Evolutionary conservation across 2,888 invertebrate species (phyloP).

Genomic region (Suillia variegata): DNA sequence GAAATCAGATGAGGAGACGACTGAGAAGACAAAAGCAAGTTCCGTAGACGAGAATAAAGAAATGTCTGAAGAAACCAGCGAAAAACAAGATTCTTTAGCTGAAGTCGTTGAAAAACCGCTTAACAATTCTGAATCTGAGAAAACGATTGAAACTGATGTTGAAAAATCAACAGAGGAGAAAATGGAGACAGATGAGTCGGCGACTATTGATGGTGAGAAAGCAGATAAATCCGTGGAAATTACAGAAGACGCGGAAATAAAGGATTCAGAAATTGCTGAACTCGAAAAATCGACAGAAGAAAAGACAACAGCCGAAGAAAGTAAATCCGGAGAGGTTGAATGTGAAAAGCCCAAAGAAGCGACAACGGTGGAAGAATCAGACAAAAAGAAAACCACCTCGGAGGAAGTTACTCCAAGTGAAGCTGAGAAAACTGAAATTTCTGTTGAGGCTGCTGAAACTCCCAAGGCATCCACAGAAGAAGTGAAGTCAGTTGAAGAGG

Average conservation of each 20-base stretch:
- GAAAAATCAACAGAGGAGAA: slow-evolving; percentile 8
- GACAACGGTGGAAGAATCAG: slow-evolving; percentile 2
- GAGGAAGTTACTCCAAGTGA: slow-evolving; percentile 12
- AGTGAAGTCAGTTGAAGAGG: neutral
- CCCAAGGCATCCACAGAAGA: neutral
- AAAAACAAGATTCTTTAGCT: neutral
- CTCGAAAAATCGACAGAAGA: slow-evolving; percentile 38
- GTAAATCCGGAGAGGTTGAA: slow-evolving; percentile 21
- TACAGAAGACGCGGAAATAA: slow-evolving; percentile 15
- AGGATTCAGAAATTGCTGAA: slow-evolving; percentile 26
- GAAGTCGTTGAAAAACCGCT: neutral
- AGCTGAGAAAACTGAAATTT: slow-evolving; percentile 26
- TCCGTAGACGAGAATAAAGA: neutral
- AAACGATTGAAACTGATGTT: neutral
- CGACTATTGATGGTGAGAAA: slow-evolving; percentile 5
- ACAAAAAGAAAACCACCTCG: slow-evolving; percentile 16
- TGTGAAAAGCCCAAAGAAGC: slow-evolving; percentile 9
- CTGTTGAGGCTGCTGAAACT: neutral
- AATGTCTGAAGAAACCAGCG: neutral
- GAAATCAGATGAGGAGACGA: slow-evolving; percentile 31
- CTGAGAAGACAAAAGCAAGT: slow-evolving; percentile 28
- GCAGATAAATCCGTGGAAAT: slow-evolving; percentile 24
- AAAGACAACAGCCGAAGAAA: slow-evolving; percentile 24
- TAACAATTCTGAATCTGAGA: no score
- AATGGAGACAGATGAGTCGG: slow-evolving; percentile 16